Percentiles rank a stretch among this genome's conserved stretches.
Evolutionary conservation across 1,140 invertebrate species (phyloP).

Genomic region (Drosophila bifasciata): DNA sequence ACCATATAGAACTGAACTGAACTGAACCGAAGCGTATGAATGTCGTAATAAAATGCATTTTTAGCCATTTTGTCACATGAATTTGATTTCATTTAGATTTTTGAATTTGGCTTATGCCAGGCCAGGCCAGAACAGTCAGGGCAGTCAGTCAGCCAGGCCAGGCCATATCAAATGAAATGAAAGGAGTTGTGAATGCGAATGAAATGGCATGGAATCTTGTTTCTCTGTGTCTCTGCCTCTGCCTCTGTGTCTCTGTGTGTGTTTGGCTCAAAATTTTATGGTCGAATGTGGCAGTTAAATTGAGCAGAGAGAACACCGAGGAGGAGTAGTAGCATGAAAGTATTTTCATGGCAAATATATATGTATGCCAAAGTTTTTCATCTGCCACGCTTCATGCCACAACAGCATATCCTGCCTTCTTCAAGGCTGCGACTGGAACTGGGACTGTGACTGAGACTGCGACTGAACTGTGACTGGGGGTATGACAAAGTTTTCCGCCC

Average conservation of each 20-base stretch:
- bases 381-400: background rate
- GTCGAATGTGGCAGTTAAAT: constrained; percentile 47
- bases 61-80: constrained; percentile 64
- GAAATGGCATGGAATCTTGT: constrained; percentile 48
- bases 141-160: background rate
- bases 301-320: constrained; percentile 19
- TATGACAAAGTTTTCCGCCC: constrained; percentile 48
- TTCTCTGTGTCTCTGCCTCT: too few species aligned
- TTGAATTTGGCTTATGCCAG: constrained; percentile 14
- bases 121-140: background rate
- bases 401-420: background rate
- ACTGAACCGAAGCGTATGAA: constrained; percentile 43
- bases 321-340: too few species aligned
- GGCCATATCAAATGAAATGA: constrained; percentile 38
- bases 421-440: constrained; percentile 1
- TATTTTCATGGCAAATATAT: constrained; percentile 27
- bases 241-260: background rate
- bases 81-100: constrained; percentile 65
- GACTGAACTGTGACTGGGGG: background rate
- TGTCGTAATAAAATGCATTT: constrained; percentile 67
- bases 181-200: constrained; percentile 31
- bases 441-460: constrained; percentile 26
- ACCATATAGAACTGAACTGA: constrained; percentile 24
- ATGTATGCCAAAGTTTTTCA: constrained; percentile 32
- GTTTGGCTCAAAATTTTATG: constrained; percentile 39